phyloP scores from a whole-genome alignment of 2,113 vertebrate genomes.

The Sturnus vulgaris region DNA sequence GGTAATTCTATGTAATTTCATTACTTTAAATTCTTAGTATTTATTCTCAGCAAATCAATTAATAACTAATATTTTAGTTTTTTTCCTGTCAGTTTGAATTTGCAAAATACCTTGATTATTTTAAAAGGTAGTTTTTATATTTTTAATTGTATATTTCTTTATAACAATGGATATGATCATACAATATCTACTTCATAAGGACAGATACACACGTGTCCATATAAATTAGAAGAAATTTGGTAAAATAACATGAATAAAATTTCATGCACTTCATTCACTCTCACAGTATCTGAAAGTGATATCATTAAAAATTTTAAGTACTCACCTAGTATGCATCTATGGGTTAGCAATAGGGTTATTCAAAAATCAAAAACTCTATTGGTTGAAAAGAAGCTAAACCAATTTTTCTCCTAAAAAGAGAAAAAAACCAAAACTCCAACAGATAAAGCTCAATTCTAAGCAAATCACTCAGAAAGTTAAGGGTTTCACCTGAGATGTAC shows the following conservation, averaged over 20 bases:
- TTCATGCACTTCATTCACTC: neutral
- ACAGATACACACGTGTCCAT: rapidly evolving
- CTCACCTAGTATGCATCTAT: neutral
- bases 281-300: neutral
- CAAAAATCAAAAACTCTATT: neutral
- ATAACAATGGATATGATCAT: neutral
- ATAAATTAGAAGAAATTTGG: neutral
- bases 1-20: neutral
- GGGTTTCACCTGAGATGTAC: neutral
- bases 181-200: neutral
- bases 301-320: neutral
- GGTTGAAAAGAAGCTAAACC: neutral
- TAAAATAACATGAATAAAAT: neutral
- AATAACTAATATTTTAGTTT: neutral
- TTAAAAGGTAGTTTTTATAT: neutral
- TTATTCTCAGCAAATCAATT: neutral
- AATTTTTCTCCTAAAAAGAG: neutral
- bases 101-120: neutral
- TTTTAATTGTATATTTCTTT: neutral
- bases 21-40: neutral
- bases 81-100: neutral
- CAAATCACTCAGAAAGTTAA: neutral
- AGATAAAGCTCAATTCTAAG: neutral
- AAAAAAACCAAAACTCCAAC: neutral
- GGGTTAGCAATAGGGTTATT: neutral